Base-by-base conservation (phyloP, 2,797 vertebrate genomes). In the Anolis apletophallus region DNA sequence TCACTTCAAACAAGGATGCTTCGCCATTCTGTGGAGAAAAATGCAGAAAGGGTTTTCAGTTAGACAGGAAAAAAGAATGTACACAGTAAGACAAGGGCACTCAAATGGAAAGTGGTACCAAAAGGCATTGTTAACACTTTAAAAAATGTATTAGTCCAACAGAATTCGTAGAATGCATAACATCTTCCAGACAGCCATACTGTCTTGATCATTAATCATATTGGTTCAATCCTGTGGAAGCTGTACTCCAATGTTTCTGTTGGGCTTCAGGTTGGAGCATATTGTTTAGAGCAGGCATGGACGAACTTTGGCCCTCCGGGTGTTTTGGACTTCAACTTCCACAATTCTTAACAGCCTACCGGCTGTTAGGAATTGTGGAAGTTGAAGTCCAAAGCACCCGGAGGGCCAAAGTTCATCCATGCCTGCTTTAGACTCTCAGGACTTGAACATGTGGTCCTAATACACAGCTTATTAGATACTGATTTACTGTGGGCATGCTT, bases 1-100 rank as follows among this genome's bases (percentile, higher is more conserved):
- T 99, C 96, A 99, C 99, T 96, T 99, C 99, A 76, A 99, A 99
- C 93, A 99, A 96, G 1, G 99, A 99, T 0, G 98, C 99, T 84
- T 99, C 99, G 64, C 98, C 98, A 0, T 98, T 99, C 98, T 99
- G 93, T 72, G 89, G 85, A 93, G 59, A 72, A 88, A 89, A 93
- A 87, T 80, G 80, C 55, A 64, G 12, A 52, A 34, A 3, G 5
- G 5, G 32, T 83, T 78, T 72, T 55, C 36, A 54, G 5, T 50
- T 71, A 52, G 19, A 36, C n/a, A 1, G 8, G 0, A 3, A 81
- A 17, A 19, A 68, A 77, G 46, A 12, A 40, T 4, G n/a, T 2
- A 21, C 12, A 61, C 19, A 17, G 67, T 29, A 61, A 69, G 36
- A 61, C 34, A 46, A 71, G 7, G 32, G 57, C 17, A 12, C 19